Conservation (phyloP, 2,888 invertebrate genomes). For the Autographa gamma region DNA sequence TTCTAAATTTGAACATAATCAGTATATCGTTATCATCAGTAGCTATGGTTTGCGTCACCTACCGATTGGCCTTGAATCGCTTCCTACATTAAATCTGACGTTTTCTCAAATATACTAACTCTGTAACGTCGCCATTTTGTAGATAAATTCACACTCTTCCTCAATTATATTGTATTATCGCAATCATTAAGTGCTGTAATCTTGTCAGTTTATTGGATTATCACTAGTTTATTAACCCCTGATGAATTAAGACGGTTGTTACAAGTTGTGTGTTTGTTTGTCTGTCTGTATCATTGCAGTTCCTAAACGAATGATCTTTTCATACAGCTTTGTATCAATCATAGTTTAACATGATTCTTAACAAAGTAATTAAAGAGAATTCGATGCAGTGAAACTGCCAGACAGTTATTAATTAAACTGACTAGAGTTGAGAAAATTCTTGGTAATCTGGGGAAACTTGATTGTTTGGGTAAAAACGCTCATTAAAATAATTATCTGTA, state of each 20-base stretch:
- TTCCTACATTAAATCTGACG: slow-evolving; percentile 56
- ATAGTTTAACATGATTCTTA: neutral
- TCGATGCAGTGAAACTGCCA: neutral
- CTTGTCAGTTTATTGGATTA: slow-evolving; percentile 35
- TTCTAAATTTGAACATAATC: slow-evolving; percentile 10
- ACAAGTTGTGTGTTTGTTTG: no score
- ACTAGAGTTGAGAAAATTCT: neutral
- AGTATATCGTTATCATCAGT: slow-evolving; percentile 28
- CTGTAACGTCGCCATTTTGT: slow-evolving; percentile 45
- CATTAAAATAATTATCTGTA: no score
- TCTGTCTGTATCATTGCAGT: no score
- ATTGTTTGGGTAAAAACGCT: neutral
- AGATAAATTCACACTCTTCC: slow-evolving; percentile 63
- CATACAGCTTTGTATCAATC: no score
- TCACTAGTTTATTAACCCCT: slow-evolving; percentile 10
- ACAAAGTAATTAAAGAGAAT: neutral
- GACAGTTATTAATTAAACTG: neutral
- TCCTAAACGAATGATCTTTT: no score
- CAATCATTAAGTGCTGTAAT: slow-evolving; percentile 40
- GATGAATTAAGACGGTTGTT: neutral
- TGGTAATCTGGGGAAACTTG: neutral
- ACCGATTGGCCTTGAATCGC: slow-evolving; percentile 51
- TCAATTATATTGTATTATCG: slow-evolving; percentile 54
- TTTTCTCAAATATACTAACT: slow-evolving; percentile 16
- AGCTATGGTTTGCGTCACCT: slow-evolving; percentile 39